Evolutionary conservation across 2,888 invertebrate genomes (phyloP), one percentile per base, ranked within the genome.

Genomic region (Selenia dentaria): DNA sequence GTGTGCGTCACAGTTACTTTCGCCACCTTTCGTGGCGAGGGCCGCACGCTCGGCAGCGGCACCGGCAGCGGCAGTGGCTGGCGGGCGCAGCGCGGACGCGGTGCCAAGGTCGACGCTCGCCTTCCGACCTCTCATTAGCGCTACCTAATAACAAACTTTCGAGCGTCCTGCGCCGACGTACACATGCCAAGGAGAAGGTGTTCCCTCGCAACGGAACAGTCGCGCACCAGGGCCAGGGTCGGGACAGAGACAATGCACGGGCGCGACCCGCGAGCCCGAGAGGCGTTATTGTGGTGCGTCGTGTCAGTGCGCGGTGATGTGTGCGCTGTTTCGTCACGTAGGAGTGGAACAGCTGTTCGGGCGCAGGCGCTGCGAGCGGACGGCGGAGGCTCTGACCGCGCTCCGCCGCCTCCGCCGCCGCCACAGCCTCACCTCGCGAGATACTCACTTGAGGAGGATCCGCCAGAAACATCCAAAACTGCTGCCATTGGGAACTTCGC

Each of bases 391-490:
- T 61, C 58, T 47, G 22, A 22, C 22, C 4, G 22, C 8, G 22
- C 54, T 40, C 37, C 32, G 10, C 34, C 37, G 12, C 33, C 31
- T 10, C 22, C 54, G 41, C 37, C 32, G 12, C 38, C 38, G 18
- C 31, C 34, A 9, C 16, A 35, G 32, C 28, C 13, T 13, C 8
- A 8, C 8, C 6, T 22, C 10, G n/a, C 22, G 9, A 31, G 45
- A 41, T 44, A 86, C 95, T 95, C 91, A 96, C 96, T 96, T 96
- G 92, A 94, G 93, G 71, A 96, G 92, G 82, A 96, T 96, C 91
- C 95, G 94, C 96, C 96, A 97, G 91, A 97, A 97, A 88, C 96
- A 96, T 78, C 97, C 97, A 79, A 97, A 97, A 89, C 95, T 96
- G 92, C 96, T 96, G 78, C 96, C 96, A 84, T 97, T 97, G 62